Conservation (phyloP, 2,888 invertebrate genomes). For the Terebella lapidaria region DNA sequence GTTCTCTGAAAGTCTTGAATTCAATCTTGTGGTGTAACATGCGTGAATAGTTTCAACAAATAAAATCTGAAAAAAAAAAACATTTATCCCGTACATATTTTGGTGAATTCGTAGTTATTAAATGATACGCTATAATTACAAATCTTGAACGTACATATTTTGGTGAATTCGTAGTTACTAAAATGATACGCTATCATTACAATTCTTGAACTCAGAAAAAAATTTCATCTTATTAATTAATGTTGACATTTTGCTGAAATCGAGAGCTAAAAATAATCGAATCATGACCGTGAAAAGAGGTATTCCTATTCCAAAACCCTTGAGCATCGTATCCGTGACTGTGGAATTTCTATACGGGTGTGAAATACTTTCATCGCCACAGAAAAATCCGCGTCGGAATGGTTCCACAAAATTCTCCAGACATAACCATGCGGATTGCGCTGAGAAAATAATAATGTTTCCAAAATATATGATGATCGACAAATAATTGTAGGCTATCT, state of each 20-base stretch:
- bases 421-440: background rate
- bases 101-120: background rate
- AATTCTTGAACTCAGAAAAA: background rate
- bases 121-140: no score
- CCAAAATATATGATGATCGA: no score
- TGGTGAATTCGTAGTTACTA: no score
- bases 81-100: background rate
- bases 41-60: constrained; percentile 9
- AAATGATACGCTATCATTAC: no score
- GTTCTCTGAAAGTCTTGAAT: constrained; percentile 1
- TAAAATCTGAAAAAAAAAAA: constrained; percentile 7
- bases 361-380: constrained; percentile 83
- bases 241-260: no score
- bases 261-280: no score
- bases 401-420: constrained; percentile 21
- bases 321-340: constrained; percentile 32
- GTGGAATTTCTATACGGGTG: constrained; percentile 70
- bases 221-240: no score
- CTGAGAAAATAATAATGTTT: background rate
- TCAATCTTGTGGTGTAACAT: background rate
- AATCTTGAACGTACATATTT: no score
- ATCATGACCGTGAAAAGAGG: constrained; percentile 19
- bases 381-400: constrained; percentile 76
- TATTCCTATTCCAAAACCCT: constrained; percentile 22
- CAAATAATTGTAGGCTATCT: no score